Evolutionary conservation across 1,140 invertebrate genomes (phyloP), one percentile per base, ranked within the genome.

Genomic region (Capitella teleta): DNA sequence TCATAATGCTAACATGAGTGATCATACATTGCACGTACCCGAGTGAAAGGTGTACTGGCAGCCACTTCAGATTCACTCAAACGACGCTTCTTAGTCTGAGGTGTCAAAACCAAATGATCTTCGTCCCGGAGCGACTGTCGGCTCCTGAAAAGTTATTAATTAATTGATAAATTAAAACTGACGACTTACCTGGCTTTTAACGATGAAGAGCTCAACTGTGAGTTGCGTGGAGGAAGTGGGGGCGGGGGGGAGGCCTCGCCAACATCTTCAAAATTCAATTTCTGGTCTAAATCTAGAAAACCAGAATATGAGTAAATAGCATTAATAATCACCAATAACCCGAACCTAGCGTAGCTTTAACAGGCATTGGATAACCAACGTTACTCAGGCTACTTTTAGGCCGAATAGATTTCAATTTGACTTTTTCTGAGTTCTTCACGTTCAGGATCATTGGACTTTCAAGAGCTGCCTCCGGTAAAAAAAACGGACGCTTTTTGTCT

Each of bases 401-500:
- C 23, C 18, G 24, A 18, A 38, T 26, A 44, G 47, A 23, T 43
- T 19, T 57, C 36, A 37, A 37, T 26, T 14, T 32, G 5, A 47
- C 45, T 2, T 32, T 47, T 16, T 2, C 28, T 10, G 19, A 8
- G n/a, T 45, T 45, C 16, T 1, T 19, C 28, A 45, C 0, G 51
- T 38, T 37, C 40, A 16, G 41, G 4, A 47, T 28, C 49, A 51
- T 49, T 18, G 57, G 57, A 52, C 54, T 58, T 4, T 51, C 32
- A 3, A 36, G 25, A 18, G 51, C 41, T 12, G 42, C 12, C 26
- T 53, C 52, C n/a, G 57, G 49, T 45, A 55, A 47, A 25, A 34
- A 57, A 19, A 43, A 52, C 12, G 47, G 57, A 34, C 34, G 56
- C 28, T 16, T 41, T 46, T 52, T n/a, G n/a, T n/a, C n/a, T n/a